Evolutionary conservation across 2,888 invertebrate genomes (phyloP).

Genomic region (Leistus spinibarbis): DNA sequence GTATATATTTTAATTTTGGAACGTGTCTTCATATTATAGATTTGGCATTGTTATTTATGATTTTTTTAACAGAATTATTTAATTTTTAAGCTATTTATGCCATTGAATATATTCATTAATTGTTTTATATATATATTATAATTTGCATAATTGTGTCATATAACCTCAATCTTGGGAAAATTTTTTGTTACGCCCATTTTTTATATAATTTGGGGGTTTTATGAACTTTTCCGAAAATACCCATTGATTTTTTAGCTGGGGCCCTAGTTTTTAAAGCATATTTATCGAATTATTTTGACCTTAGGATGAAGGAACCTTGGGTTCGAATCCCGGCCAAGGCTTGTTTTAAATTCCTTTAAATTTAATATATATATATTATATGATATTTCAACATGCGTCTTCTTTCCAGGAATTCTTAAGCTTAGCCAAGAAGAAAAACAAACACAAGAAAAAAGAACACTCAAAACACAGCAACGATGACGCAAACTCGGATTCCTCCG

Average conservation of each 20-base stretch:
- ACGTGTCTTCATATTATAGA: not conserved
- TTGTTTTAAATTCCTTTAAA: not conserved
- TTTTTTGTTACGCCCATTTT: not conserved
- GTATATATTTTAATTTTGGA: not conserved
- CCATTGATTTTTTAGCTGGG: not conserved
- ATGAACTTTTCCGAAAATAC: not conserved
- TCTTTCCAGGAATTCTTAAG: conserved; percentile 74
- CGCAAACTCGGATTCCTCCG: conserved; percentile 52
- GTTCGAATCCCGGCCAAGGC: not conserved
- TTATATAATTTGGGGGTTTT: too few species aligned
- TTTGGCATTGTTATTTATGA: not conserved
- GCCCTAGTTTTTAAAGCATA: not conserved
- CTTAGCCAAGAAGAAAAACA: conserved; percentile 80
- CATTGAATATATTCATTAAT: not conserved
- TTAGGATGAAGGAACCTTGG: not conserved
- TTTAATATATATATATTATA: too few species aligned
- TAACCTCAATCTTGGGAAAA: not conserved
- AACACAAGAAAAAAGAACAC: conserved; percentile 56
- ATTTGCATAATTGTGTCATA: not conserved
- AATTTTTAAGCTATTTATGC: not conserved
- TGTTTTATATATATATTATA: not conserved
- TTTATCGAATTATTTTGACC: not conserved
- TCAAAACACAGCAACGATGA: conserved; percentile 46
- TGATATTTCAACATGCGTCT: not conserved
- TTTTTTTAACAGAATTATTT: not conserved